Evolutionary conservation across 2,113 vertebrate genomes (phyloP).

Genomic region (Ictalurus punctatus): DNA sequence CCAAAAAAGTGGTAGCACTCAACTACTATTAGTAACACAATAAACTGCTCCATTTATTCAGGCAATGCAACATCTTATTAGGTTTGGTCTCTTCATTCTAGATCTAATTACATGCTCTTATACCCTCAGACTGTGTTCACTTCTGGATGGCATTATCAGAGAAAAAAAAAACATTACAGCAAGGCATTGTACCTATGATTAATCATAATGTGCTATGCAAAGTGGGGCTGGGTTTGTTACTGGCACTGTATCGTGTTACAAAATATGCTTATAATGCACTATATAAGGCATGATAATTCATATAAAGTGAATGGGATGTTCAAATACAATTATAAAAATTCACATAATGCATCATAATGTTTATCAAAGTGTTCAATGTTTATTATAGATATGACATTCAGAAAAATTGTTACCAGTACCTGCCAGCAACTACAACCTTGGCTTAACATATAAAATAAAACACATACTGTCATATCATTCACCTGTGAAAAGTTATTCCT

Average conservation of each 20-base stretch:
- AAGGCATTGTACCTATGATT: neutral
- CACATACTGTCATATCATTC: no score
- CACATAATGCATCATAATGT: neutral
- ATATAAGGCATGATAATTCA: neutral
- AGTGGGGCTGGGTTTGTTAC: neutral
- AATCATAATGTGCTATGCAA: neutral
- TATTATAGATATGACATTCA: neutral
- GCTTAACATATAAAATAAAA: neutral
- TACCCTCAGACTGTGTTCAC: conserved; percentile 26
- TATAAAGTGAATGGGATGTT: neutral
- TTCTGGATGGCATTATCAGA: neutral
- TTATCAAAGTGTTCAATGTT: neutral
- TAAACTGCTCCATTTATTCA: conserved; percentile 8
- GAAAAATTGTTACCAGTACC: neutral
- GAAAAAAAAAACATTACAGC: neutral
- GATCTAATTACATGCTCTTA: conserved; percentile 34
- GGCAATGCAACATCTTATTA: conserved; percentile 14
- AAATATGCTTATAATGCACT: neutral
- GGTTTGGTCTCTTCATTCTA: conserved; percentile 23
- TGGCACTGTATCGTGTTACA: neutral
- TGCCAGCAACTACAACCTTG: neutral
- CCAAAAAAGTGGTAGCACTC: neutral
- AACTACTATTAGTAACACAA: neutral
- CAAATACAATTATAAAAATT: neutral
- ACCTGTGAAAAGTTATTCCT: neutral